Base-by-base conservation (phyloP, 2,888 invertebrate genomes). In the Orthonevra nobilis region DNA sequence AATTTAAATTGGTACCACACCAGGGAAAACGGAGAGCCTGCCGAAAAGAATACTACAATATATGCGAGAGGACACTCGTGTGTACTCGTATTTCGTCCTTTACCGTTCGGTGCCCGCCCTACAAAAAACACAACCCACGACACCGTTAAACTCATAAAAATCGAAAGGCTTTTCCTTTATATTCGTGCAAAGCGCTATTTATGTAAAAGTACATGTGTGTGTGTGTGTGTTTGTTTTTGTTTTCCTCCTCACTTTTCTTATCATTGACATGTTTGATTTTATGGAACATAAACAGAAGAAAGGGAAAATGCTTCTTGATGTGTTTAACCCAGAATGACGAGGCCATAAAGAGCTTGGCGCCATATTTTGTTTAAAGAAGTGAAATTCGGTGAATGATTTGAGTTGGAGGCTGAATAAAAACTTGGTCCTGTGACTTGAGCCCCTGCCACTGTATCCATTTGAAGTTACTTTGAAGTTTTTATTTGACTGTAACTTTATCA, bases 1-100 rank as follows among this genome's bases (percentile, higher is more conserved):
- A 73, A 73, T 79, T 79, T 79, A 73, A 73, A 79, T 68, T 66
- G 73, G 12, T 50, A 36, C 23, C 36, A 26, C 30, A 32, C 7
- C 15, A 30, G 32, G 26, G 17, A 3, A 23, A 32, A 26, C 23
- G 23, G 36, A 32, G 36, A 36, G n/a, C 2, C 28, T 23, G 34
- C 12, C 12, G 19, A 28, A 48, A 63, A 38, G 15, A 10, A 42
- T 36, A n/a, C 10, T n/a, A n/a, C n/a, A n/a, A n/a, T n/a, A n/a
- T n/a, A n/a, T n/a, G n/a, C n/a, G n/a, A n/a, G n/a, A n/a, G n/a
- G n/a, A n/a, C n/a, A n/a, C n/a, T n/a, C n/a, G n/a, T n/a, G n/a
- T n/a, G n/a, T n/a, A n/a, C n/a, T n/a, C n/a, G n/a, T n/a, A n/a
- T n/a, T n/a, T n/a, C n/a, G n/a, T 9, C 2, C 10, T 32, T 32